Conservation (phyloP, 2,888 invertebrate genomes). For the Nipponacmea schrenckii region DNA sequence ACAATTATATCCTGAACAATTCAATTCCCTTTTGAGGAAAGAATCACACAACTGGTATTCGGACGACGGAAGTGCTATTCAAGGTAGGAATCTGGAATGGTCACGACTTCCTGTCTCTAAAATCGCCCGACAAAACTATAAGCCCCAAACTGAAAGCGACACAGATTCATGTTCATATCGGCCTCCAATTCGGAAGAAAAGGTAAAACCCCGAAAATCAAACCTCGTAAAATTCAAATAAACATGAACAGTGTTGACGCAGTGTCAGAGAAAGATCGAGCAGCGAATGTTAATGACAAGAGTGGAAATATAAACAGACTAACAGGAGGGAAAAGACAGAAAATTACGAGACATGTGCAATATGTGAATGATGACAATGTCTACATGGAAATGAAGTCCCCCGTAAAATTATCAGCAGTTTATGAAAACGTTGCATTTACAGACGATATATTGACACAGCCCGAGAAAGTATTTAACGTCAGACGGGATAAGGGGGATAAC, state of each 20-base stretch:
- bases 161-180: conserved; percentile 38
- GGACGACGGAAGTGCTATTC: conserved; percentile 47
- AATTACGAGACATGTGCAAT: not conserved
- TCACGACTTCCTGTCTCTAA: conserved; percentile 45
- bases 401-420: not conserved
- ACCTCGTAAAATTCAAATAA: not conserved
- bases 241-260: no score
- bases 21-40: conserved; percentile 32
- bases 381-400: not conserved
- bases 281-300: no score
- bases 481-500: not conserved
- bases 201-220: conserved; percentile 39
- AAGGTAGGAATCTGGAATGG: conserved; percentile 34
- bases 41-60: conserved; percentile 41
- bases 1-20: conserved; percentile 23
- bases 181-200: conserved; percentile 42
- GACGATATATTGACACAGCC: conserved; percentile 14
- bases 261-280: no score
- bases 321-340: not conserved
- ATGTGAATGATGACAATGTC: not conserved
- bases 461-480: conserved; percentile 11
- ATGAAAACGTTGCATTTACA: conserved; percentile 16
- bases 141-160: conserved; percentile 15
- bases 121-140: conserved; percentile 34
- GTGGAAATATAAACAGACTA: not conserved